Conservation (phyloP, 2,888 invertebrate genomes). For the Phoronis australis region DNA sequence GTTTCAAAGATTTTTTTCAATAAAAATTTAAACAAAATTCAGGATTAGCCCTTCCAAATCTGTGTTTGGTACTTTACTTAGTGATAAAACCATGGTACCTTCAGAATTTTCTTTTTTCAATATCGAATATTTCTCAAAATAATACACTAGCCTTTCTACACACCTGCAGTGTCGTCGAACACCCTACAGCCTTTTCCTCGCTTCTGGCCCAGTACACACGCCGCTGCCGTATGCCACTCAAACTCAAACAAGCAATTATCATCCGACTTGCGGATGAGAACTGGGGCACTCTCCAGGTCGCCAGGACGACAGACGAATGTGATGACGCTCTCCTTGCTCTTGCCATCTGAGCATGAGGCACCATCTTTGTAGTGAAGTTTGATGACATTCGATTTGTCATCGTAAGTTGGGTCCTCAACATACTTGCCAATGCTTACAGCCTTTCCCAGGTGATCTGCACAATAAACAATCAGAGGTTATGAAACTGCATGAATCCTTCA, state of each 20-base stretch:
- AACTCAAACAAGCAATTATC: constrained; percentile 40
- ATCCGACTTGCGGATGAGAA: constrained; percentile 22
- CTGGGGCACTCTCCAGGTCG: constrained; percentile 31
- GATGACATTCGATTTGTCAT: constrained; percentile 18
- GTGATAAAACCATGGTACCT: too few species aligned
- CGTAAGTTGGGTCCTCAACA: constrained; percentile 19
- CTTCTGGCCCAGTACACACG: constrained; percentile 33
- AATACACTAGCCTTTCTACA: neutral
- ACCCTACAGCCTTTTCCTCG: constrained; percentile 29
- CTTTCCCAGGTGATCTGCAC: too few species aligned
- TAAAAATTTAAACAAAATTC: too few species aligned
- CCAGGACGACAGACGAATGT: constrained; percentile 40
- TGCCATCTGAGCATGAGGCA: constrained; percentile 16
- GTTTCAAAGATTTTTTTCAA: too few species aligned
- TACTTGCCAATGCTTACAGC: constrained; percentile 24
- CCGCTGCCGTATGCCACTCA: constrained; percentile 48
- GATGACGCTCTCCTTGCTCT: constrained; percentile 22
- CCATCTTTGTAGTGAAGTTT: constrained; percentile 32
- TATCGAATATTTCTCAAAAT: neutral
- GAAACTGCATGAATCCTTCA: too few species aligned
- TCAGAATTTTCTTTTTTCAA: too few species aligned
- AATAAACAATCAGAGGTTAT: too few species aligned
- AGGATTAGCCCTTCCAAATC: too few species aligned
- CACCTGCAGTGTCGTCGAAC: constrained; percentile 27
- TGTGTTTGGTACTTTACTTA: too few species aligned